These are phyloP conservation scores for Lasioglossum pauxillum DNA, from an alignment of 2,888 invertebrate genomes.

Conservation along the genomic window DNA sequence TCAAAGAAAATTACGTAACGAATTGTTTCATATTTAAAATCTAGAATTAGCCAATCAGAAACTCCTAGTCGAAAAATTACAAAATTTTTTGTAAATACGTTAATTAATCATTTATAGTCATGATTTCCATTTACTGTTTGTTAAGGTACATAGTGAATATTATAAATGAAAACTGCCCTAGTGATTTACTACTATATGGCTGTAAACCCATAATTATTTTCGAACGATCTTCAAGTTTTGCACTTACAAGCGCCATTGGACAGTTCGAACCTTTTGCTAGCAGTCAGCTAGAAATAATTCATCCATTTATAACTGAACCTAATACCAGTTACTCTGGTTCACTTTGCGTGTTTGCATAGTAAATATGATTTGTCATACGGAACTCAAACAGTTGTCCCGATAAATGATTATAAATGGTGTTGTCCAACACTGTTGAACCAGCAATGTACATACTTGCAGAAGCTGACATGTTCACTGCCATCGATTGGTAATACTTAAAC, in stretches of 20 bases:
- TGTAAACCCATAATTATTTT: neutral
- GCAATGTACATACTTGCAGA: neutral
- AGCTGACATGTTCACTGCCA: neutral
- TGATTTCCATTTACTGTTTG: neutral
- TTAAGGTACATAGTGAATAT: neutral
- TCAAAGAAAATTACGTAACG: neutral
- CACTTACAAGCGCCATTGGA: conserved; percentile 4
- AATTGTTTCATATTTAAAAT: neutral
- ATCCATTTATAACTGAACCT: conserved; percentile 58
- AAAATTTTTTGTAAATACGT: no score
- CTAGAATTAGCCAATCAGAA: no score
- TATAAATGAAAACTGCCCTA: neutral
- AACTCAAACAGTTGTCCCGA: neutral
- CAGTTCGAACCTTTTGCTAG: conserved; percentile 45
- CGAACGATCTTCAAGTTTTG: no score
- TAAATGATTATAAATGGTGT: conserved; percentile 23
- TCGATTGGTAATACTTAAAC: neutral
- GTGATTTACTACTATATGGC: neutral
- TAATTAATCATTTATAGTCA: neutral
- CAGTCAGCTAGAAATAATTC: conserved; percentile 61
- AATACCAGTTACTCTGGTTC: conserved; percentile 34
- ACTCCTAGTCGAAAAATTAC: no score
- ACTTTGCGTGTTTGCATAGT: conserved; percentile 31
- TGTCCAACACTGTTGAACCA: neutral
- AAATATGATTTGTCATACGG: conserved; percentile 25